These are phyloP conservation scores for Conus betulinus DNA, from an alignment of 1,140 invertebrate species.

Conservation along the genomic window DNA sequence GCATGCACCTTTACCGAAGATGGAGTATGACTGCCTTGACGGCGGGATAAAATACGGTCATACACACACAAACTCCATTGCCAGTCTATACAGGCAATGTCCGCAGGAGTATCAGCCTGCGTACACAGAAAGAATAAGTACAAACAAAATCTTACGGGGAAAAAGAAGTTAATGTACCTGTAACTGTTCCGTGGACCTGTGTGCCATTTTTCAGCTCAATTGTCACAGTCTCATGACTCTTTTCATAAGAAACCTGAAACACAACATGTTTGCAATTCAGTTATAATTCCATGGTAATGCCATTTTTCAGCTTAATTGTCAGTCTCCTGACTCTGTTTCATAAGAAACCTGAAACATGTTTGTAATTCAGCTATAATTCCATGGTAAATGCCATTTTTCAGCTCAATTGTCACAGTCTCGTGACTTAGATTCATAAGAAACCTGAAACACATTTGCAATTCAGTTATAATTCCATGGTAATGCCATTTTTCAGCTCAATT, in stretches of 20 bases:
- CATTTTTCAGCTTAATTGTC: slow-evolving; percentile 93
- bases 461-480: too few relatives aligned
- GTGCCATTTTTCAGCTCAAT: slow-evolving; percentile 95
- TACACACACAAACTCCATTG: too few relatives aligned
- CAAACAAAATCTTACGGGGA: too few relatives aligned
- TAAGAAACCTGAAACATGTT: slow-evolving; percentile 88
- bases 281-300: too few relatives aligned
- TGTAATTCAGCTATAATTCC: neutral
- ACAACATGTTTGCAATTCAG: slow-evolving; percentile 26
- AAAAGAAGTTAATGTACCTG: slow-evolving; percentile 78
- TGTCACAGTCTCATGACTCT: slow-evolving; percentile 92
- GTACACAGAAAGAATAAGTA: too few relatives aligned
- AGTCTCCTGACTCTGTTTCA: slow-evolving; percentile 99
- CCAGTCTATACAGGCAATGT: too few relatives aligned
- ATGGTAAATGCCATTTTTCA: too few relatives aligned
- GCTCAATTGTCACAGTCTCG: slow-evolving; percentile 96
- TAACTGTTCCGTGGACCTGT: slow-evolving; percentile 97
- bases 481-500: too few relatives aligned
- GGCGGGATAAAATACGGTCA: too few relatives aligned
- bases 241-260: slow-evolving; percentile 97
- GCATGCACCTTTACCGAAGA: too few relatives aligned
- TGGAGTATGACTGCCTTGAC: too few relatives aligned
- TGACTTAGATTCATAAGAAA: slow-evolving; percentile 99
- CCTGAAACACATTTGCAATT: slow-evolving; percentile 73
- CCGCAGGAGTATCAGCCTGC: too few relatives aligned